Evolutionary conservation across 2,797 vertebrate genomes (phyloP), one percentile per base, ranked within the genome.

Genomic region (Lutjanus argentimaculatus): DNA sequence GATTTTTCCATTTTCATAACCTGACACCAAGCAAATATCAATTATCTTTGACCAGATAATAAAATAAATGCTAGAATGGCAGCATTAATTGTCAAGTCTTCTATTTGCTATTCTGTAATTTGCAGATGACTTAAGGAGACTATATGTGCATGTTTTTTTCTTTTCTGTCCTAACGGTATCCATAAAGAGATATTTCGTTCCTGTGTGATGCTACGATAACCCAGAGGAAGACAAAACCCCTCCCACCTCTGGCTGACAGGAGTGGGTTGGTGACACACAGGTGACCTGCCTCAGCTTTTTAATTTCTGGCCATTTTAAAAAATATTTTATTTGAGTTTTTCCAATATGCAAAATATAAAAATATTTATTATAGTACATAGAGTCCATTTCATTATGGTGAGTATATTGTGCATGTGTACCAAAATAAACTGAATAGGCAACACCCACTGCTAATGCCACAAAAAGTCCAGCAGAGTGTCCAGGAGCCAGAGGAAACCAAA

Each of bases 131-230:
- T 4, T 22, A 13, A 58, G 1, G 8, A 56, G 7, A 7, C 8
- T 40, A 36, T 22, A 36, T 42, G 19, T 52, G 22, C 6, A 1
- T 57, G 22, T 46, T 36, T 69, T 25, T 40, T n/a, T 65, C 16
- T 45, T 22, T 16, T 45, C 45, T 87, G 15, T 71, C 16, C 46
- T 12, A 7, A 36, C 3, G 25, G 22, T 45, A 25, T 65, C 0
- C 65, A 71, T 90, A 62, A 89, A 98, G 98, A 88, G 97, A 97
- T 88, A 94, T 97, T 87, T 98, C 97, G 8, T 98, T 97, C 77
- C 92, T 98, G 14, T 97, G 96, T 88, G 95, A 98, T 42, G 57
- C 93, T 52, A 71, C 80, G 17, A 76, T 85, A 21, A 78, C 81
- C 70, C 90, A 88, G 91, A 96, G 78, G 86, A 92, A 84, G 72